These are phyloP conservation scores for Lepus townsendii DNA, from an alignment of 2,797 vertebrate genomes.

Conservation along the genomic window DNA sequence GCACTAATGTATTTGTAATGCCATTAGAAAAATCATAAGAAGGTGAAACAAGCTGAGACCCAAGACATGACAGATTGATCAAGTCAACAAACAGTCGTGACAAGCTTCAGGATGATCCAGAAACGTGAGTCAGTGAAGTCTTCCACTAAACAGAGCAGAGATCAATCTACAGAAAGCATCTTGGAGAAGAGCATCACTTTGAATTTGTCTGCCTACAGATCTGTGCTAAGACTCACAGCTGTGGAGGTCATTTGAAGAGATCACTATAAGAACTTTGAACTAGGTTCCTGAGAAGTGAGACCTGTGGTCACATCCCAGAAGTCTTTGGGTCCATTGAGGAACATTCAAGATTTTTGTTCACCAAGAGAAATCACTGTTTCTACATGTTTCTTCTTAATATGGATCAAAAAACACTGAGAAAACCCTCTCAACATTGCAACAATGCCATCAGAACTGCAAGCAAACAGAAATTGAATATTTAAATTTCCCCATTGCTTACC, in stretches of 20 bases:
- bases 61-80: not conserved
- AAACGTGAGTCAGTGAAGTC: not conserved
- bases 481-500: not conserved
- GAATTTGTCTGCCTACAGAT: too few species aligned
- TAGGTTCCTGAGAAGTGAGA: not conserved
- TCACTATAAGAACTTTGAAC: not conserved
- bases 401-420: slow-evolving; percentile 14
- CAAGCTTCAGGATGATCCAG: not conserved
- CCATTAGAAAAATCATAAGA: not conserved
- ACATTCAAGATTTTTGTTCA: not conserved
- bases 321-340: not conserved
- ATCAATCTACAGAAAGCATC: not conserved
- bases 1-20: not conserved
- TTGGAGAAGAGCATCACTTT: not conserved
- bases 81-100: not conserved
- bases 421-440: not conserved
- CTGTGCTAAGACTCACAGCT: not conserved
- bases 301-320: not conserved
- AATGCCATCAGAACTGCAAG: not conserved
- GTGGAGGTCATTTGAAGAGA: not conserved
- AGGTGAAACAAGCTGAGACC: not conserved
- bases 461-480: not conserved
- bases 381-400: not conserved
- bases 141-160: not conserved
- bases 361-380: not conserved